A percentile compares a stretch with the other conserved stretches of the same genome.
Evolutionary conservation across 2,797 vertebrate genomes (phyloP).

Genomic region (Euphonia xanthogaster): DNA sequence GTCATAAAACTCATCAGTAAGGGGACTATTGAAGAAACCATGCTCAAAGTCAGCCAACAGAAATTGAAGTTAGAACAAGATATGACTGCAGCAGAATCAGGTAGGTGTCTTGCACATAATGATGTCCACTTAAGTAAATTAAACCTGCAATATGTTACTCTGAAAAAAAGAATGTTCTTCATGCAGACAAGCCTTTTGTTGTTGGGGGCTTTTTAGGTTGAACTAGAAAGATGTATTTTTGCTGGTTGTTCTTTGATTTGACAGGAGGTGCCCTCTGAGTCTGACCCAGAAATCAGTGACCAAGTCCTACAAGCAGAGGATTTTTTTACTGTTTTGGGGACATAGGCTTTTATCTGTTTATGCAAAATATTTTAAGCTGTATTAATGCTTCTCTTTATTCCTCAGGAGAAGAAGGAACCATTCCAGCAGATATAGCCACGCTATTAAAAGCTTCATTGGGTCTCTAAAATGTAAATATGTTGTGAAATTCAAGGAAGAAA

Average conservation of each 20-base stretch:
- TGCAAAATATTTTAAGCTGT: neutral
- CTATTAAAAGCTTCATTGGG: conserved; percentile 92
- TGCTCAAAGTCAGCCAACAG: conserved; percentile 90
- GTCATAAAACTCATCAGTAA: conserved; percentile 93
- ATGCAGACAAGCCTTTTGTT: neutral
- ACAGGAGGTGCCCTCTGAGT: neutral
- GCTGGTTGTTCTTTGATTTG: neutral
- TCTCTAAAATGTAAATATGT: conserved; percentile 75
- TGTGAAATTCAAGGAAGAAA: conserved; percentile 17
- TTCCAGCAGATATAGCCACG: conserved; percentile 92
- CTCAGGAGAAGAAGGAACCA: conserved; percentile 84
- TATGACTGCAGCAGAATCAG: conserved; percentile 88
- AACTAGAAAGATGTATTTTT: neutral
- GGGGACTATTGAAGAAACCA: conserved; percentile 91
- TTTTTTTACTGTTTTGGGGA: neutral
- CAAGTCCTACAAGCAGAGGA: neutral
- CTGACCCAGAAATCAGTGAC: neutral
- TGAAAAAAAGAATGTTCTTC: neutral
- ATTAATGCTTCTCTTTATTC: neutral
- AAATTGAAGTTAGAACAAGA: conserved; percentile 95
- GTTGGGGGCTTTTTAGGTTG: neutral
- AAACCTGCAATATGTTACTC: neutral
- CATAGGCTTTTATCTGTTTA: neutral
- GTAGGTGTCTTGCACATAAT: conserved; percentile 68
- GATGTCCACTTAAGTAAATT: neutral